Percentiles rank a stretch among this genome's conserved stretches.
phyloP scores from a whole-genome alignment of 2,797 vertebrate genomes.

The Alectoris magna region DNA sequence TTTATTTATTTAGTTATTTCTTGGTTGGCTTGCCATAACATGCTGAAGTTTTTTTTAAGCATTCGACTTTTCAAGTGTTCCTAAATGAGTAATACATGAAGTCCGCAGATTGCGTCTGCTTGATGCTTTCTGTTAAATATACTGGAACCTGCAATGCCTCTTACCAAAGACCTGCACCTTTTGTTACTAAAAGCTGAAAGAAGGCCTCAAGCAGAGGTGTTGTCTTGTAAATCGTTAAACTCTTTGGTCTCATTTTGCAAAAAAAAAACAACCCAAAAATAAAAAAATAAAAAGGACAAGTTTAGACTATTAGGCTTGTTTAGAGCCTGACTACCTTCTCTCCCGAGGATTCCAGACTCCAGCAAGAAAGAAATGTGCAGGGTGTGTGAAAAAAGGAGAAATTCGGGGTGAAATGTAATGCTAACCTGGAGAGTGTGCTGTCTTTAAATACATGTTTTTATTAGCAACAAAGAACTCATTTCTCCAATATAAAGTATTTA shows the following conservation, averaged over 20 bases:
- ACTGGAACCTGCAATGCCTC: neutral
- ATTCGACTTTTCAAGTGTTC: conserved; percentile 22
- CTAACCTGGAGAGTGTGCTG: neutral
- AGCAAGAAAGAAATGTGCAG: neutral
- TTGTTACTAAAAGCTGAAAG: conserved; percentile 19
- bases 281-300: neutral
- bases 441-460: neutral
- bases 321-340: neutral
- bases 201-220: conserved; percentile 3
- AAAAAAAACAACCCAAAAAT: too few species aligned
- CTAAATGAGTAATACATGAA: neutral
- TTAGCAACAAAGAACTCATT: neutral
- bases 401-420: neutral
- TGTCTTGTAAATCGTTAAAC: neutral
- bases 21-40: neutral
- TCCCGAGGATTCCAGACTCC: neutral
- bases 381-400: neutral
- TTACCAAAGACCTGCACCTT: neutral
- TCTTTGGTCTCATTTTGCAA: neutral
- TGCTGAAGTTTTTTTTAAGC: conserved; percentile 3
- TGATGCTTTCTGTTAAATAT: neutral
- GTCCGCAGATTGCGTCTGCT: neutral
- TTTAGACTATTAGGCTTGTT: neutral
- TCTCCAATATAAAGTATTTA: neutral
- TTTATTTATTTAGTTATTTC: neutral